Conservation (phyloP, 2,797 vertebrate genomes). For the Myripristis jacobus region DNA sequence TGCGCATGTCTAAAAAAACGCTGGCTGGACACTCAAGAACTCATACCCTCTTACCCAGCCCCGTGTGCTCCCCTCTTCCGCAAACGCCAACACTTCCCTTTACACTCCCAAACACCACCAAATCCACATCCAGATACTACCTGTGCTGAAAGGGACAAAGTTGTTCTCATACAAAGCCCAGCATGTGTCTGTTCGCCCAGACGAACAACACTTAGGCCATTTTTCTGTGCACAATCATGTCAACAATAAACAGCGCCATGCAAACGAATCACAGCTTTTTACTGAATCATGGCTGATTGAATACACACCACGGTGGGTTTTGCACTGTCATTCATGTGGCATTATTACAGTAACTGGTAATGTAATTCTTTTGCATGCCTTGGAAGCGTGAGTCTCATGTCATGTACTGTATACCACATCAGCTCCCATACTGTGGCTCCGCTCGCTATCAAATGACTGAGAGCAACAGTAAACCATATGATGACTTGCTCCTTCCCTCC, state of each 20-base stretch:
- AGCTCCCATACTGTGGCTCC: slow-evolving; percentile 41
- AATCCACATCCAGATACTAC: slow-evolving; percentile 29
- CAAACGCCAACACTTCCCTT: not conserved
- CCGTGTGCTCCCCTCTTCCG: not conserved
- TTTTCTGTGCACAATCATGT: not conserved
- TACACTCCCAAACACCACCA: slow-evolving; percentile 10
- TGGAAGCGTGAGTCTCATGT: not conserved
- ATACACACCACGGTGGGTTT: not conserved
- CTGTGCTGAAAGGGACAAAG: slow-evolving; percentile 30
- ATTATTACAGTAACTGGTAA: slow-evolving; percentile 41
- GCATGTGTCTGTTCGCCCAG: not conserved
- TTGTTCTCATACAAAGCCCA: slow-evolving; percentile 2
- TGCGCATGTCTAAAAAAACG: slow-evolving; percentile 80
- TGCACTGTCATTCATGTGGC: slow-evolving; percentile 18
- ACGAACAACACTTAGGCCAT: not conserved
- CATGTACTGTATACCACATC: slow-evolving; percentile 19
- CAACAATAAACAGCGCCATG: not conserved
- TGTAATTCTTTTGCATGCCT: slow-evolving; percentile 33
- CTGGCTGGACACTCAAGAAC: slow-evolving; percentile 72
- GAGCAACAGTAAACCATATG: slow-evolving; percentile 66
- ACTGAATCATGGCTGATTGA: not conserved
- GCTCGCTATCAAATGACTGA: slow-evolving; percentile 57
- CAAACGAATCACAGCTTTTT: not conserved
- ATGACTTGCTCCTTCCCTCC: slow-evolving; percentile 45
- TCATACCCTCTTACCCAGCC: slow-evolving; percentile 2